Conservation (phyloP, 1,140 invertebrate species). For the Lepidurus packardi region DNA sequence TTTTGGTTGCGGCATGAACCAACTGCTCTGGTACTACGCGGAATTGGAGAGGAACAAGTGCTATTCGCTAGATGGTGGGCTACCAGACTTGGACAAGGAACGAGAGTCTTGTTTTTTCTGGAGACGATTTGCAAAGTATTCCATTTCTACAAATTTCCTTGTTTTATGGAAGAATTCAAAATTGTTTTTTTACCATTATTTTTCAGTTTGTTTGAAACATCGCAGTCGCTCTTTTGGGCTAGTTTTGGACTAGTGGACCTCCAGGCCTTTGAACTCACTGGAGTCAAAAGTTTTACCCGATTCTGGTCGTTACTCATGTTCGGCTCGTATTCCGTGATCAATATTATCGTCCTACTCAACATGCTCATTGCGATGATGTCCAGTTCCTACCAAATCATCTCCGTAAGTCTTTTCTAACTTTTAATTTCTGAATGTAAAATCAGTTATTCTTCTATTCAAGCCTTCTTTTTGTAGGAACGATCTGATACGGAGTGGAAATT, state of each 20-base stretch:
- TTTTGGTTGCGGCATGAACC: constrained; percentile 87
- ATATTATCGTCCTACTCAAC: constrained; percentile 85
- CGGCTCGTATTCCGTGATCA: constrained; percentile 83
- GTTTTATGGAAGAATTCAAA: background rate
- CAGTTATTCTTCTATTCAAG: background rate
- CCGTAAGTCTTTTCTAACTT: constrained; percentile 53
- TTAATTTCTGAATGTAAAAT: background rate
- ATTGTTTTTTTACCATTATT: constrained; percentile 26
- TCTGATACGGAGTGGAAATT: constrained; percentile 90
- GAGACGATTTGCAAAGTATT: constrained; percentile 76
- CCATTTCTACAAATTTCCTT: constrained; percentile 8
- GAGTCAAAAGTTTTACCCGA: constrained; percentile 78
- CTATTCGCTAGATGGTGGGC: constrained; percentile 61
- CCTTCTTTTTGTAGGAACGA: constrained; percentile 57
- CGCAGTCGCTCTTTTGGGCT: constrained; percentile 90
- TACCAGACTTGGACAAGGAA: constrained; percentile 67
- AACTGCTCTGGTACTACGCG: constrained; percentile 93
- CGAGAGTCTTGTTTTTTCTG: constrained; percentile 77
- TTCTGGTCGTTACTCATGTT: constrained; percentile 84
- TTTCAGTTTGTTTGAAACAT: constrained; percentile 82
- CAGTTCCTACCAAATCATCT: constrained; percentile 88
- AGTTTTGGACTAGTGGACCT: constrained; percentile 86
- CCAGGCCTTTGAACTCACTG: constrained; percentile 73
- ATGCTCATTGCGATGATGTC: constrained; percentile 97
- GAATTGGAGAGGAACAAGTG: constrained; percentile 78